These are phyloP conservation scores for Chaenocephalus aceratus DNA, from an alignment of 2,113 vertebrate species.

Conservation along the genomic window DNA sequence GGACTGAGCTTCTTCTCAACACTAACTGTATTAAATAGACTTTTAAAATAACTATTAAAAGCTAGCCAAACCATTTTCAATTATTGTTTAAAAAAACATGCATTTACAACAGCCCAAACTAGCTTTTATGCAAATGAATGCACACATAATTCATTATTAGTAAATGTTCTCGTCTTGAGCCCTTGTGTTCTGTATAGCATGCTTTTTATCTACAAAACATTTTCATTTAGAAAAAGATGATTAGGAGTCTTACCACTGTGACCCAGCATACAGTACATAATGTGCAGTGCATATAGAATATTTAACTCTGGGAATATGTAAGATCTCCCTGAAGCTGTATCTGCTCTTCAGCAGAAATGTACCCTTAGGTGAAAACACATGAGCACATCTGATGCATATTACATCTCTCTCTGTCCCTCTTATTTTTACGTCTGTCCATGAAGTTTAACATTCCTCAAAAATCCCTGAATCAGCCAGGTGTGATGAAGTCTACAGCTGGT, in stretches of 20 bases:
- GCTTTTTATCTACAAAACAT: conserved; percentile 26
- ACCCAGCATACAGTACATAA: conserved; percentile 6
- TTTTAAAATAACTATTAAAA: neutral
- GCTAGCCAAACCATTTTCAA: neutral
- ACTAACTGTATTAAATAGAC: neutral
- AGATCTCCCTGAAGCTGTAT: conserved; percentile 10
- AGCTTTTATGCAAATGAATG: neutral
- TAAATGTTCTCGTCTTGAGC: neutral
- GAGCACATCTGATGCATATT: neutral
- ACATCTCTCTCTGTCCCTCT: neutral
- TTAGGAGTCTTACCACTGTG: conserved; percentile 3
- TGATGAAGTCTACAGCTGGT: neutral
- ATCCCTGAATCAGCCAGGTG: conserved; percentile 6
- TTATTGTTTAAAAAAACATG: neutral
- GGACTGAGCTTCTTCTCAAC: neutral
- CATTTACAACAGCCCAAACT: neutral
- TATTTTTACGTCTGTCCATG: neutral
- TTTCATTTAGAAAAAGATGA: conserved; percentile 6
- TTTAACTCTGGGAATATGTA: conserved; percentile 34
- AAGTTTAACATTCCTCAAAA: neutral
- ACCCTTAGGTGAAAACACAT: neutral
- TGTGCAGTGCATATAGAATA: conserved; percentile 29
- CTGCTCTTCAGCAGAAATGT: conserved; percentile 5
- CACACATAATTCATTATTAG: neutral
- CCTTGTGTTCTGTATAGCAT: neutral